phyloP scores from a whole-genome alignment of 1,140 invertebrate species.

The Heterodera carotae region DNA sequence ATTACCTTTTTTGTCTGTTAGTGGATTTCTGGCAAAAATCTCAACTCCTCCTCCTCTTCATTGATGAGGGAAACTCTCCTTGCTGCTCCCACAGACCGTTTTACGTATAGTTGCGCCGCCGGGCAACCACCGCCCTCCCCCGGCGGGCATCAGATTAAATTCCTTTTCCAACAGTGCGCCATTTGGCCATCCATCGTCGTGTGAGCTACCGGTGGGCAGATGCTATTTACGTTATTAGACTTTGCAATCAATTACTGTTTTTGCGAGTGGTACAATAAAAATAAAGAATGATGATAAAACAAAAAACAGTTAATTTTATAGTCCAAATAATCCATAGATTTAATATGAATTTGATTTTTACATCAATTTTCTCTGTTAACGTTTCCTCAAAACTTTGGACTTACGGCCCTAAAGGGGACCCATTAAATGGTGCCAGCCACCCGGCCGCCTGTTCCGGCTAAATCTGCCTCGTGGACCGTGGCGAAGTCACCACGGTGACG shows the following conservation, averaged over 20 bases:
- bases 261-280: background rate
- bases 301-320: too few species aligned
- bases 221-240: background rate
- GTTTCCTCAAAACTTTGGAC: background rate
- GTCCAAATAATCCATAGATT: too few species aligned
- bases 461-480: conserved; percentile 12
- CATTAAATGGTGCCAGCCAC: conserved; percentile 12
- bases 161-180: background rate
- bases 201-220: background rate
- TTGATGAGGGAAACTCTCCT: background rate
- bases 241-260: background rate
- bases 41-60: too few species aligned
- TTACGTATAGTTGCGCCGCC: background rate
- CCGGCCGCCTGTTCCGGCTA: background rate
- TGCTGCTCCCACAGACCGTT: background rate
- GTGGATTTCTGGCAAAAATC: too few species aligned
- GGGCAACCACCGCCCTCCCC: too few species aligned
- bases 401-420: background rate
- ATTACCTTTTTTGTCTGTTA: too few species aligned
- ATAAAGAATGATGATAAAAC: too few species aligned
- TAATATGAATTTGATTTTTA: too few species aligned
- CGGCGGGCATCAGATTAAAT: background rate
- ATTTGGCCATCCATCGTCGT: background rate
- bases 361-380: background rate
- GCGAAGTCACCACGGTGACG: conserved; percentile 3